Conservation (phyloP, 2,888 invertebrate genomes). For the Trimorus sp. region DNA sequence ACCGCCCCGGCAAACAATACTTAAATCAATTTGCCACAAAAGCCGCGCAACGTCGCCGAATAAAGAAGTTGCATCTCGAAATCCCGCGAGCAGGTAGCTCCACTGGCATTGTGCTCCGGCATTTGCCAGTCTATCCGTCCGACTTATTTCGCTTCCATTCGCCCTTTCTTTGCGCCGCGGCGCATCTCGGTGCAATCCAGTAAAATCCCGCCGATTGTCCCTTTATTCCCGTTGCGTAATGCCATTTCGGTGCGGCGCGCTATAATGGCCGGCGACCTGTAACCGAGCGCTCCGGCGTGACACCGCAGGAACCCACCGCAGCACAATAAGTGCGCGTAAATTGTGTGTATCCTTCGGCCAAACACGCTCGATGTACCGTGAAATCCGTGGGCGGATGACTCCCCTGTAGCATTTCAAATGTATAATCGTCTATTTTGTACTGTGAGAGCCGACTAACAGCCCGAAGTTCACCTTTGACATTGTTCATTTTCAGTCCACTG, state of each 20-base stretch:
- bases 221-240: constrained; percentile 67
- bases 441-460: constrained; percentile 60
- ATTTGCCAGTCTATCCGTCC: constrained; percentile 66
- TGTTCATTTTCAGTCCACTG: constrained; percentile 61
- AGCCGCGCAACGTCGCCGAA: not conserved
- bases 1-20: not conserved
- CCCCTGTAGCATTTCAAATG: constrained; percentile 62
- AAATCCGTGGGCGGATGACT: constrained; percentile 67
- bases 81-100: constrained; percentile 54
- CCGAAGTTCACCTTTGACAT: constrained; percentile 56
- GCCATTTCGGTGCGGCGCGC: constrained; percentile 63
- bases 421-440: constrained; percentile 59
- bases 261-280: constrained; percentile 64
- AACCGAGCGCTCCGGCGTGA: constrained; percentile 71
- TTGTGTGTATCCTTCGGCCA: constrained; percentile 61
- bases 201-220: constrained; percentile 74
- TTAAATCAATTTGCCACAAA: not conserved
- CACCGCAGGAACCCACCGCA: constrained; percentile 76
- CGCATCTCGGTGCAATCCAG: constrained; percentile 68
- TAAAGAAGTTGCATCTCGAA: not conserved
- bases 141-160: constrained; percentile 63
- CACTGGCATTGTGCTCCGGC: constrained; percentile 53
- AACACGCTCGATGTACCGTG: constrained; percentile 70
- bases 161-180: constrained; percentile 54
- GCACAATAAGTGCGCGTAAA: constrained; percentile 65